These are phyloP conservation scores for Brachyptera putata DNA, from an alignment of 2,888 invertebrate species.

Conservation along the genomic window DNA sequence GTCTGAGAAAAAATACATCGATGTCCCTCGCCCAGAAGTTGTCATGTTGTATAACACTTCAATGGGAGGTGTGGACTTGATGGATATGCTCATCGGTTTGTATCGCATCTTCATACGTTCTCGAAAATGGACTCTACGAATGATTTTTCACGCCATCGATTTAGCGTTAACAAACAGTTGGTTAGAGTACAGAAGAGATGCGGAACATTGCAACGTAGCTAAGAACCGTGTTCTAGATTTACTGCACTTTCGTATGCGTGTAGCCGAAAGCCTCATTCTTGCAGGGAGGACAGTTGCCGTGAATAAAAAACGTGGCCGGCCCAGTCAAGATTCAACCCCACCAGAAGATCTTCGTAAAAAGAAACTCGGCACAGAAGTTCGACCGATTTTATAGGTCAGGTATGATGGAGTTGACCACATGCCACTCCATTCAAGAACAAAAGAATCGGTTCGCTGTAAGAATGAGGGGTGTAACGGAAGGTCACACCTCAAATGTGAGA, in stretches of 20 bases:
- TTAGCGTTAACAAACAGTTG: slow-evolving; percentile 29
- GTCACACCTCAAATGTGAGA: too few relatives aligned
- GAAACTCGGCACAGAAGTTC: too few relatives aligned
- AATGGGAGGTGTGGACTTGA: background rate
- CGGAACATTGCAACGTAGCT: background rate
- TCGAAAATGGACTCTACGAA: slow-evolving; percentile 31
- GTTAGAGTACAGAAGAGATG: slow-evolving; percentile 20
- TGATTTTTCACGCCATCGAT: slow-evolving; percentile 30
- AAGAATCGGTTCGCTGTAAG: background rate
- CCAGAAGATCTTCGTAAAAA: too few relatives aligned
- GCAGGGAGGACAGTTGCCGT: background rate
- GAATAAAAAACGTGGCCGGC: too few relatives aligned
- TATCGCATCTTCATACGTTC: slow-evolving; percentile 30
- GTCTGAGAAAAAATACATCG: slow-evolving; percentile 31
- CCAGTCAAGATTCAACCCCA: too few relatives aligned
- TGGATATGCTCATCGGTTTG: slow-evolving; percentile 5
- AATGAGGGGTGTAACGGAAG: background rate
- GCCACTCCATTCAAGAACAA: background rate
- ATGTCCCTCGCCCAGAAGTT: slow-evolving; percentile 35
- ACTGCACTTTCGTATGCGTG: background rate
- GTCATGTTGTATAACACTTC: slow-evolving; percentile 26
- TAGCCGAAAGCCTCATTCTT: background rate
- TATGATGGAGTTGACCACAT: too few relatives aligned
- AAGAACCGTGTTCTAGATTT: background rate
- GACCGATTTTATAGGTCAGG: background rate